Base-by-base conservation (phyloP, 2,888 invertebrate species). In the Ariolimax columbianus region DNA sequence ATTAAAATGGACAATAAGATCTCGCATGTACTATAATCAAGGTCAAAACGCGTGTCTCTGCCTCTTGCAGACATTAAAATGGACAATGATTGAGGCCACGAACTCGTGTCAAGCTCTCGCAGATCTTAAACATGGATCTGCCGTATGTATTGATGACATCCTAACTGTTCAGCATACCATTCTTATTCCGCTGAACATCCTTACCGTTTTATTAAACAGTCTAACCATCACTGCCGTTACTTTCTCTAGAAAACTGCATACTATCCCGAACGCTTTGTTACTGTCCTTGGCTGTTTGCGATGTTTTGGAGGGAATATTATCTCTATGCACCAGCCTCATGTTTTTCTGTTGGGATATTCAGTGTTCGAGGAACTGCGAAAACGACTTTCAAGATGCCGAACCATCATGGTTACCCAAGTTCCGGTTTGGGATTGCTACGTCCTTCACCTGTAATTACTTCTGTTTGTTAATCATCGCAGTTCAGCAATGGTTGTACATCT, bases 401-500 rank as follows among this genome's bases (percentile, higher is more conserved):
- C 23, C n/a, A 23, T 4, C 36, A 19, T 30, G 63, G 30, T 26
- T 78, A 11, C 26, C 0, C 9, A 30, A 30, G 9, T n/a, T 78
- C n/a, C 36, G 63, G 4, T 78, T 40, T 38, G 36, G 55, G 2
- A 14, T 78, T 3, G 11, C 59, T 47, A 33, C 19, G 19, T 70
- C 82, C 4, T 82, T 82, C 38, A 72, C 70, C 26, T 81, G 81
- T 47, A 86, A 85, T 6, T 73, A 77, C 36, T 72, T 80, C 47
- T 83, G 83, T 40, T 81, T 86, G 75, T 38, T 83, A 26, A 70
- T 84, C n/a, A 86, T 87, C 38, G 85, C 85, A 3, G 38, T 85
- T 30, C 85, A 87, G 40, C 85, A 84, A 33, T 87, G 77, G 40
- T 43, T 86, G 26, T 87, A 72, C 84, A 87, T 86, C 9, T 66